Evolutionary conservation across 2,113 vertebrate species (phyloP).

Genomic region (Pedionomus torquatus): DNA sequence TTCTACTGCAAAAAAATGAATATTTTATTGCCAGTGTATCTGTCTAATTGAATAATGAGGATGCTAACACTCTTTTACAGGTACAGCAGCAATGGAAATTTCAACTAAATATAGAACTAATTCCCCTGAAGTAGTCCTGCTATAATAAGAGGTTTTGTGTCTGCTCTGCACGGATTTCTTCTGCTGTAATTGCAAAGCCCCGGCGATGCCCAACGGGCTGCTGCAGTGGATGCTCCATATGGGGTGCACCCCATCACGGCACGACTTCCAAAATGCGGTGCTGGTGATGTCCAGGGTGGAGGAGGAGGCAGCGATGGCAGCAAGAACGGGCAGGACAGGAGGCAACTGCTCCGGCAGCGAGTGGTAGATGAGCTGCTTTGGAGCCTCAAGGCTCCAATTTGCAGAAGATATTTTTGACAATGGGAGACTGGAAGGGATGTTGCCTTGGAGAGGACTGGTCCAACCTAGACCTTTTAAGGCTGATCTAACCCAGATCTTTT

Average conservation of each 20-base stretch:
- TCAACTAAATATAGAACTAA: not conserved
- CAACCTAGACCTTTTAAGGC: not conserved
- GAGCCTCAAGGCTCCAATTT: not conserved
- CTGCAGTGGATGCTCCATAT: fast-evolving
- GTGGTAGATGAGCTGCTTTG: not conserved
- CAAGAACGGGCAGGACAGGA: fast-evolving
- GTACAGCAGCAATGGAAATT: not conserved
- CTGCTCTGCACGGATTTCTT: not conserved
- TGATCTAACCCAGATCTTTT: fast-evolving
- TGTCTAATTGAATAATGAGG: constrained; percentile 62
- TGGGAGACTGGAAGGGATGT: not conserved
- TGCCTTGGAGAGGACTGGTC: not conserved
- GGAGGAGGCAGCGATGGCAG: not conserved
- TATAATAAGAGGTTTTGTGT: not conserved
- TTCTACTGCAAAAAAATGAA: not conserved
- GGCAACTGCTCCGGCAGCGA: fast-evolving
- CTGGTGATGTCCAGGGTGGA: not conserved
- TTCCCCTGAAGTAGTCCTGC: not conserved
- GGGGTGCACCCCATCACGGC: fast-evolving
- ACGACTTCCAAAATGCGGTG: not conserved
- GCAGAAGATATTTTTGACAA: not conserved
- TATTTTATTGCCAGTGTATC: constrained; percentile 26
- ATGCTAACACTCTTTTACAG: not conserved
- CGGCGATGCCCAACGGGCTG: not conserved
- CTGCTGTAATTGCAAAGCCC: not conserved